Evolutionary conservation across 2,113 vertebrate genomes (phyloP), one percentile per base, ranked within the genome.

Genomic region (Sander lucioperca): DNA sequence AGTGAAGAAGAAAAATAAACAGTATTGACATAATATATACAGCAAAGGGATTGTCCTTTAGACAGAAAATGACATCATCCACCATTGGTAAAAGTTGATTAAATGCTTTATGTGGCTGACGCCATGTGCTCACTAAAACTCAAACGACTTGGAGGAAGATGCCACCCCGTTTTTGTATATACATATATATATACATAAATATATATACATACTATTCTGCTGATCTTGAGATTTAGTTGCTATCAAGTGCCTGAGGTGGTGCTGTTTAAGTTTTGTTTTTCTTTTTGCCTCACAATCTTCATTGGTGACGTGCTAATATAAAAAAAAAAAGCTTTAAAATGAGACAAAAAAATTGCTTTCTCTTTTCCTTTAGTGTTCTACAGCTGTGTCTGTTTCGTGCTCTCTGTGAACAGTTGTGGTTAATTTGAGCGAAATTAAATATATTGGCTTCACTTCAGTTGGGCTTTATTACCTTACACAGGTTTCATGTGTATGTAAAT

Each of bases 211-310:
- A 90, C 89, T 95, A 95, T 97, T 97, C 96, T 97, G 97, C 97
- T 98, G 96, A 98, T 97, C 96, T 97, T 93, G 95, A 99, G 96
- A 98, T 99, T 99, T 96, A 96, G 97, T 99, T 98, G 97, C 97
- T 97, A 97, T 97, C 95, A 99, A 99, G 98, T 99, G 98, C 98
- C 98, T 99, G 95, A 97, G 96, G 96, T 98, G 98, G 98, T 99
- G 97, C 98, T 99, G 97, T 96, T 96, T 96, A 83, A 88, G 74
- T 93, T 93, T 88, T 62, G 50, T 83, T 36, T 59, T 69, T 57
- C 79, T n/a, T 93, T 97, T 98, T 97, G 97, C 97, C 96, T 97
- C 97, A 97, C 97, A 97, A 98, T 96, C 92, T 97, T 97, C 96
- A 96, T 97, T 96, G 96, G 96, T 98, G 97, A 97, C 96, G 97